Conservation (phyloP, 2,797 vertebrate genomes). For the Glossophaga mutica region DNA sequence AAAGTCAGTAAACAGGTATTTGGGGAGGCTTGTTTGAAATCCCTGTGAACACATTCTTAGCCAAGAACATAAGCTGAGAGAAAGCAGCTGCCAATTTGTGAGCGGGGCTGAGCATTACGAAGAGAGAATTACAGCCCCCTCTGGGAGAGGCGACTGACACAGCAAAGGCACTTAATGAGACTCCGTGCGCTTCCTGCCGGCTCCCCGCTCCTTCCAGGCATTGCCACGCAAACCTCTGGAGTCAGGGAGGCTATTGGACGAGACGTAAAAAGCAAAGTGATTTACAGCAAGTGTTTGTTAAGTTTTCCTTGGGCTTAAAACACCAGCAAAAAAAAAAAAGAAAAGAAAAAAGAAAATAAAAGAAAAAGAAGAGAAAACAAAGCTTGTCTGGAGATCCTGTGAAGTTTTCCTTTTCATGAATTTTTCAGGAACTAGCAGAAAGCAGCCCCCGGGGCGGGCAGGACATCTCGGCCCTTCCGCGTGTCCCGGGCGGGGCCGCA, state of each 20-base stretch:
- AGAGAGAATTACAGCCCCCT: constrained; percentile 41
- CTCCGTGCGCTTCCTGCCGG: neutral
- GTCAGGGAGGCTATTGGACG: constrained; percentile 38
- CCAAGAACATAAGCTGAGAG: constrained; percentile 64
- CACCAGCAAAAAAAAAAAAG: neutral
- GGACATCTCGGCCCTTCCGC: neutral
- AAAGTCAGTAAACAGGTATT: constrained; percentile 68
- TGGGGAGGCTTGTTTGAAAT: constrained; percentile 69
- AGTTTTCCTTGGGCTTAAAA: constrained; percentile 66
- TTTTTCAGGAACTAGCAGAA: neutral
- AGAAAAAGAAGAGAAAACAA: constrained; percentile 45
- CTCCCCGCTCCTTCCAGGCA: constrained; percentile 5
- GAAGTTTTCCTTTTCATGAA: constrained; percentile 29
- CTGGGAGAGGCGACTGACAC: constrained; percentile 52
- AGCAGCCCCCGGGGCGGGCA: neutral
- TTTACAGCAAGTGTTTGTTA: constrained; percentile 61
- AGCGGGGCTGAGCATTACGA: constrained; percentile 47
- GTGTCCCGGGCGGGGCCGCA: neutral
- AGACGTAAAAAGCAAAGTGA: constrained; percentile 44
- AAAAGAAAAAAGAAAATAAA: too few species aligned
- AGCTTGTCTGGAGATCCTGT: neutral
- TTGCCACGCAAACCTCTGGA: neutral
- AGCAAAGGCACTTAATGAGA: constrained; percentile 63
- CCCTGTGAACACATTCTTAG: constrained; percentile 66
- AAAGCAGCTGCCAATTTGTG: constrained; percentile 62